Conservation (phyloP, 2,888 invertebrate species). For the Lingula anatina region DNA sequence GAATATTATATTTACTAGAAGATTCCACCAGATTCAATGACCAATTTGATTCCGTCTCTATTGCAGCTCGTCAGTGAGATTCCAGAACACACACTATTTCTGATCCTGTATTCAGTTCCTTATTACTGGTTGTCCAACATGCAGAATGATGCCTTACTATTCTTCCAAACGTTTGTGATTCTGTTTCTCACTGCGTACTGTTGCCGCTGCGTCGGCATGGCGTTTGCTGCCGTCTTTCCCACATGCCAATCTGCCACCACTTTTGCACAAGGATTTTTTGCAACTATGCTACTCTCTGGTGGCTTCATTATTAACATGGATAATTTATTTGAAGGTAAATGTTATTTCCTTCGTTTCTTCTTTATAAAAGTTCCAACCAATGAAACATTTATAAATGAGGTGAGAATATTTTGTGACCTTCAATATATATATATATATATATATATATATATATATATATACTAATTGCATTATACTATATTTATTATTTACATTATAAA, state of each 20-base stretch:
- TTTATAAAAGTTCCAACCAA: background rate
- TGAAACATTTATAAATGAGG: background rate
- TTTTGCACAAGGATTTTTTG: slow-evolving; percentile 33
- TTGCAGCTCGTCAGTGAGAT: slow-evolving; percentile 35
- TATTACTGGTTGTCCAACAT: slow-evolving; percentile 35
- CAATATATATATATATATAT: no score
- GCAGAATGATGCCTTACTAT: slow-evolving; percentile 22
- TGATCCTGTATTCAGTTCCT: slow-evolving; percentile 29
- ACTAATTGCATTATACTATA: no score
- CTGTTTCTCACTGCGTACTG: slow-evolving; percentile 29
- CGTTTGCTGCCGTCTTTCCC: slow-evolving; percentile 28
- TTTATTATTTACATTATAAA: background rate
- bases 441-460: no score
- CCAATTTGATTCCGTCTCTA: background rate
- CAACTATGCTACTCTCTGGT: slow-evolving; percentile 31
- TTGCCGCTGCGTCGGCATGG: slow-evolving; percentile 30
- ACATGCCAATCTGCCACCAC: slow-evolving; percentile 32
- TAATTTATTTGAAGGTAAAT: slow-evolving; percentile 33
- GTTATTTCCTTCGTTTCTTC: background rate
- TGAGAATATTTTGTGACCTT: no score
- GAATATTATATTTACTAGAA: no score
- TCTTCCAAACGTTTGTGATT: slow-evolving; percentile 27
- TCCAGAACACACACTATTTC: slow-evolving; percentile 33
- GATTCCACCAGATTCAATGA: background rate
- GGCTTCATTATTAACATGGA: slow-evolving; percentile 41